phyloP scores from a whole-genome alignment of 2,113 vertebrate genomes.

The Gymnorhina tibicen region DNA sequence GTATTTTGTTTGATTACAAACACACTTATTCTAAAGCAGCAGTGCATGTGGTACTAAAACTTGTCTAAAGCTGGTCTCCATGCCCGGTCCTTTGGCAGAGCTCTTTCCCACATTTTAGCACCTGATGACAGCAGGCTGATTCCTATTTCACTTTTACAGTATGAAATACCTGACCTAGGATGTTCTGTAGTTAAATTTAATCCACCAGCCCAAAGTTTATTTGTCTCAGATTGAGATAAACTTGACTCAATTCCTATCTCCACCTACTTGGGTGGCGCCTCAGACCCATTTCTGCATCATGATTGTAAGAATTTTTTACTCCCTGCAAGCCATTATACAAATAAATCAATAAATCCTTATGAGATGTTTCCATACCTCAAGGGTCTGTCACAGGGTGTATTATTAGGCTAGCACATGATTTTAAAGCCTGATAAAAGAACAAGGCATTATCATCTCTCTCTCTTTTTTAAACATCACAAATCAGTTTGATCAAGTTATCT shows the following conservation, averaged over 20 bases:
- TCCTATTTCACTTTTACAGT: not conserved
- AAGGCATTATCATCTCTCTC: not conserved
- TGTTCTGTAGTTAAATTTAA: not conserved
- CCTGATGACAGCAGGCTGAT: not conserved
- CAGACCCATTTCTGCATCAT: not conserved
- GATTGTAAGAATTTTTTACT: not conserved
- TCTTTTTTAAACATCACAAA: not conserved
- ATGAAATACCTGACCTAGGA: not conserved
- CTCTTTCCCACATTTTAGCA: not conserved
- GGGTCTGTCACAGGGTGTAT: not conserved
- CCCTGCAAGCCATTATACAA: not conserved
- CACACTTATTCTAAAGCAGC: not conserved
- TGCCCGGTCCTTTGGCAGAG: not conserved
- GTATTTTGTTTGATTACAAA: not conserved
- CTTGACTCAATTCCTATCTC: not conserved
- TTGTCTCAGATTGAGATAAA: not conserved
- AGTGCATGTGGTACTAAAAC: not conserved
- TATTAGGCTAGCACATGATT: not conserved
- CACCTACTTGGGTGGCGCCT: not conserved
- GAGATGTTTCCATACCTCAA: not conserved
- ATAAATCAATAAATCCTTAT: not conserved
- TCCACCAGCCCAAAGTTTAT: not conserved
- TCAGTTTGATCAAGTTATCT: not conserved
- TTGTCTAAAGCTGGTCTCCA: not conserved
- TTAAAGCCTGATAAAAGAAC: not conserved